Percentiles rank a stretch among this genome's conserved stretches.
Evolutionary conservation across 2,888 invertebrate species (phyloP).

Genomic region (Luperina testacea): DNA sequence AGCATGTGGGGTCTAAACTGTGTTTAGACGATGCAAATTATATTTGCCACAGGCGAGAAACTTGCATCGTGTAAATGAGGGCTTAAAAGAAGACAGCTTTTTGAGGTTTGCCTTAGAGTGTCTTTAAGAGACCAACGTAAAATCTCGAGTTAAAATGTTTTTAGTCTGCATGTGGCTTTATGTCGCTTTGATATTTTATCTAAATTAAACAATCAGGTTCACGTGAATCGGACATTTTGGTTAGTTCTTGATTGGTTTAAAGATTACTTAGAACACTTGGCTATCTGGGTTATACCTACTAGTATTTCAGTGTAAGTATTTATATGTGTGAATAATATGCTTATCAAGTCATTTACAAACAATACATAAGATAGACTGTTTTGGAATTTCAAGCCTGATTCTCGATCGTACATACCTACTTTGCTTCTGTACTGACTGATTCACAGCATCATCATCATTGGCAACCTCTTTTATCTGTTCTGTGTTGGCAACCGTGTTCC

Average conservation of each 20-base stretch:
- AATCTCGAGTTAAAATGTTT: not conserved
- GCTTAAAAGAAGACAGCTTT: no score
- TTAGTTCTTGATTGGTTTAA: constrained; percentile 14
- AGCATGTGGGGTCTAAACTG: no score
- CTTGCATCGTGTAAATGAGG: no score
- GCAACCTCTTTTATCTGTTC: no score
- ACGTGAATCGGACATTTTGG: not conserved
- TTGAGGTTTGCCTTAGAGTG: no score
- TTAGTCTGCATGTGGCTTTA: not conserved
- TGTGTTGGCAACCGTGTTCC: no score
- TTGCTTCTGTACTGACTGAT: not conserved
- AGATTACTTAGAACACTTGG: constrained; percentile 9
- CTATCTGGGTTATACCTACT: not conserved
- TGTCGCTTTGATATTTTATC: constrained; percentile 1
- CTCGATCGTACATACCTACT: not conserved
- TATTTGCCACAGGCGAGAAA: no score
- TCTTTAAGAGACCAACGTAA: no score
- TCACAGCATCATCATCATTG: no score
- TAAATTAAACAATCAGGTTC: constrained; percentile 28
- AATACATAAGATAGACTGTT: not conserved
- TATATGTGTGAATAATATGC: not conserved
- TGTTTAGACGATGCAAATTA: no score
- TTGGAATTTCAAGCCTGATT: not conserved
- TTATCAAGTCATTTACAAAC: not conserved
- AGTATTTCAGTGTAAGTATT: not conserved